Conservation (phyloP, 2,113 vertebrate genomes). For the Clarias magur region DNA sequence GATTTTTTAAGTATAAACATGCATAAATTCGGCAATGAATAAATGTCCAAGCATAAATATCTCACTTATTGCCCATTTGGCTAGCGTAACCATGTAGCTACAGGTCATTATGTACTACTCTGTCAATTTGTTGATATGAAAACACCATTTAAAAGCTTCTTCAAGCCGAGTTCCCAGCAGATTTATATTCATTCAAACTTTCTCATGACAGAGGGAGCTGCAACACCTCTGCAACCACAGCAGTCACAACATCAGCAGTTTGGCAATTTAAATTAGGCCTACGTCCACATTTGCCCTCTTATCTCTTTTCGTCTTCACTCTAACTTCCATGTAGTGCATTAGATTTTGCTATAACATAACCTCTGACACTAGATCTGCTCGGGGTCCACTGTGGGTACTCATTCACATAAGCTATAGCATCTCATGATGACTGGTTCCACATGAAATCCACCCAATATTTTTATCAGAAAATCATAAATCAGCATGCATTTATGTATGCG, state of each 20-base stretch:
- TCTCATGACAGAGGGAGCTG: slow-evolving; percentile 30
- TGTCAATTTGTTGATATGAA: slow-evolving; percentile 21
- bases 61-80: slow-evolving; percentile 10
- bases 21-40: slow-evolving; percentile 1
- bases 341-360: background rate
- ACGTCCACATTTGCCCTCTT: background rate
- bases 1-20: slow-evolving; percentile 27
- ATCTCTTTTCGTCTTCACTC: slow-evolving; percentile 1
- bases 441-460: no score
- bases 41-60: slow-evolving; percentile 33
- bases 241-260: slow-evolving; percentile 35
- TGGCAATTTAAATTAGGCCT: slow-evolving; percentile 4
- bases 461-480: no score
- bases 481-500: no score
- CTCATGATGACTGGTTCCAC: no score
- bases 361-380: background rate
- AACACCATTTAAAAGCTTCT: slow-evolving; percentile 8
- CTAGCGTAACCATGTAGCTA: slow-evolving; percentile 1
- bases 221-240: slow-evolving; percentile 22
- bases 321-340: background rate
- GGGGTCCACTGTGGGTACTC: background rate
- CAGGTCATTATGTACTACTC: slow-evolving; percentile 32
- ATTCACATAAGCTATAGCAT: no score
- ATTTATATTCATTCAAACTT: slow-evolving; percentile 30
- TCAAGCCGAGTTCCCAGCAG: background rate